These are phyloP conservation scores for Lepidurus apus DNA, from an alignment of 1,140 invertebrate species.

Conservation along the genomic window DNA sequence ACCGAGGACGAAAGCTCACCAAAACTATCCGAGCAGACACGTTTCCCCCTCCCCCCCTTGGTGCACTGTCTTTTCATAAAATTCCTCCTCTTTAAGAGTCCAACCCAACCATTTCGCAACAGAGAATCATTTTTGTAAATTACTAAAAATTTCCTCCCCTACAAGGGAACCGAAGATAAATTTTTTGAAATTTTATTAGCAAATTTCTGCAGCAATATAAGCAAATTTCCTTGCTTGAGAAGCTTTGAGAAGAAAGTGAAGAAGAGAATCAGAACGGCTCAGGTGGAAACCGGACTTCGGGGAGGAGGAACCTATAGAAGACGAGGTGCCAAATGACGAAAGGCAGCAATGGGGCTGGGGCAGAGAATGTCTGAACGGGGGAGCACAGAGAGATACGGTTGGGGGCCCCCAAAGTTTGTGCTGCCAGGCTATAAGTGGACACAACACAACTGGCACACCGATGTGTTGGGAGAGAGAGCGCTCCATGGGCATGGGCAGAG, in stretches of 20 bases:
- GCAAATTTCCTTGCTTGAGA: not conserved
- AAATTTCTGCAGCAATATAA: too few relatives aligned
- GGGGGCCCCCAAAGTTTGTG: not conserved
- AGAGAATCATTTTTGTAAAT: too few relatives aligned
- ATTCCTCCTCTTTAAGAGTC: too few relatives aligned
- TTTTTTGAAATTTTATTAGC: too few relatives aligned
- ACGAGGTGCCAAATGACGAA: slow-evolving; percentile 1
- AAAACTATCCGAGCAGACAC: not conserved
- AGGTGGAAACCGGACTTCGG: not conserved
- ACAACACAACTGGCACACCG: not conserved
- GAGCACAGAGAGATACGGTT: not conserved
- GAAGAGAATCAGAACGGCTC: not conserved
- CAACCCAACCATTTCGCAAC: too few relatives aligned
- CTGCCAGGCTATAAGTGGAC: slow-evolving; percentile 20
- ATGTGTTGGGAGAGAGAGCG: not conserved
- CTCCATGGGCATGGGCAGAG: not conserved
- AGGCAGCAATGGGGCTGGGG: not conserved
- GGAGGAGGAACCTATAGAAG: not conserved
- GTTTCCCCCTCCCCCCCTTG: not conserved
- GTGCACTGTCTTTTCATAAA: not conserved
- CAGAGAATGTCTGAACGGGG: not conserved
- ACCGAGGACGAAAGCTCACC: slow-evolving; percentile 13
- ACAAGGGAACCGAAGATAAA: too few relatives aligned
- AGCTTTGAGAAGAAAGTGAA: not conserved
- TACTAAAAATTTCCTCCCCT: too few relatives aligned